Conservation (phyloP, 1,140 invertebrate genomes). For the Steinernema feltiae region DNA sequence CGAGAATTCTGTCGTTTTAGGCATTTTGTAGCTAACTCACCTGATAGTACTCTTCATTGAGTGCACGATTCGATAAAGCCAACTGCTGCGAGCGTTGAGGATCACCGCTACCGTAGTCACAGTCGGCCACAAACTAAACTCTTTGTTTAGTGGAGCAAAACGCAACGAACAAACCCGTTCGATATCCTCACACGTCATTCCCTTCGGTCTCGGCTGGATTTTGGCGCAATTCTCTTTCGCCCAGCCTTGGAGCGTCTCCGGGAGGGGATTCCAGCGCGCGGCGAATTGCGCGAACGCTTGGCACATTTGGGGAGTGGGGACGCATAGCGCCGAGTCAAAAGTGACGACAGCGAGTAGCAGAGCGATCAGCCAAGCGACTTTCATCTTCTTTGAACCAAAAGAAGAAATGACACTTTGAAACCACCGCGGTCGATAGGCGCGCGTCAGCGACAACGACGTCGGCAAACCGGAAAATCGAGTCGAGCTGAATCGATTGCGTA, state of each 20-base stretch:
- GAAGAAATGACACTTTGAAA: constrained; percentile 10
- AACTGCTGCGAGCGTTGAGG: neutral
- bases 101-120: constrained; percentile 24
- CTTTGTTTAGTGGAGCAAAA: neutral
- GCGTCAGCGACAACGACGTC: neutral
- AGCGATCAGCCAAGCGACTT: neutral
- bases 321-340: neutral
- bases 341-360: neutral
- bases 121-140: constrained; percentile 36
- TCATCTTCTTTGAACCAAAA: constrained; percentile 8
- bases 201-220: constrained; percentile 36
- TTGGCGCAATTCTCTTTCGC: constrained; percentile 38
- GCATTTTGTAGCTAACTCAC: constrained; percentile 5
- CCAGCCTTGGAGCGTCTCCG: constrained; percentile 34
- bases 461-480: constrained; percentile 11
- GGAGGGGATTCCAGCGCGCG: constrained; percentile 37
- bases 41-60: constrained; percentile 18
- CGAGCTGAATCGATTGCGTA: constrained; percentile 6
- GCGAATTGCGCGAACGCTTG: constrained; percentile 35
- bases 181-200: constrained; percentile 40
- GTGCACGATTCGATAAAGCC: constrained; percentile 7
- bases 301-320: constrained; percentile 37
- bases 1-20: too few species aligned
- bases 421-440: neutral
- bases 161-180: constrained; percentile 22